Conservation (phyloP, 2,113 vertebrate species). For the Monopterus albus region DNA sequence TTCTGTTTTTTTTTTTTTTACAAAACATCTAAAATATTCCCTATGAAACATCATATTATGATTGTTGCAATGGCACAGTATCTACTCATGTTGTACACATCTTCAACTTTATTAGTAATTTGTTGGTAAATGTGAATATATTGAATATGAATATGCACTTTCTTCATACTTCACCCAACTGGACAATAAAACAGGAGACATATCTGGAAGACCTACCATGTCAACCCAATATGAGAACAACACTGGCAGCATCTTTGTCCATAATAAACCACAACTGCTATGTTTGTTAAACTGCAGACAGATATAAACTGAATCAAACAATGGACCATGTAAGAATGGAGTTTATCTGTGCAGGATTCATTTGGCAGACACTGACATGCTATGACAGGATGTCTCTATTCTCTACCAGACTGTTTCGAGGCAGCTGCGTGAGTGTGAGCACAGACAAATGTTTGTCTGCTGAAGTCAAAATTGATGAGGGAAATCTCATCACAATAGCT, state of each 20-base stretch:
- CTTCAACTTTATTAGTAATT: neutral
- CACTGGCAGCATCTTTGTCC: neutral
- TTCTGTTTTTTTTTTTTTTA: slow-evolving; percentile 9
- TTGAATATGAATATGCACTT: neutral
- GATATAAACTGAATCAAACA: slow-evolving; percentile 29
- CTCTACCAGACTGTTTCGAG: slow-evolving; percentile 21
- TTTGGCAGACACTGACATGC: slow-evolving; percentile 42
- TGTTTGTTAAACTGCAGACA: neutral
- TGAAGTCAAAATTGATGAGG: slow-evolving; percentile 47
- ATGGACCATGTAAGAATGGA: slow-evolving; percentile 25
- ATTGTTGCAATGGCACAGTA: neutral
- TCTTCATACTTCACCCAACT: neutral
- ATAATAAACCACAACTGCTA: slow-evolving; percentile 4
- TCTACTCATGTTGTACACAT: neutral
- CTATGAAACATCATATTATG: neutral
- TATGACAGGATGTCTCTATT: slow-evolving; percentile 44
- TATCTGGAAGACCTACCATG: neutral
- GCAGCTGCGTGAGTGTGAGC: slow-evolving; percentile 48
- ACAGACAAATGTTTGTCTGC: slow-evolving; percentile 61
- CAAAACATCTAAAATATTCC: slow-evolving; percentile 8
- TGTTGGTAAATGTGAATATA: neutral
- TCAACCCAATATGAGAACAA: neutral
- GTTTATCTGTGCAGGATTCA: slow-evolving; percentile 33
- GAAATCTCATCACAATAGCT: slow-evolving; percentile 48
- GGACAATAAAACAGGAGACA: neutral